A percentile compares a stretch with the other conserved stretches of the same genome.
Conservation (phyloP, 2,888 invertebrate genomes). For the Linnaemya vulpina region DNA sequence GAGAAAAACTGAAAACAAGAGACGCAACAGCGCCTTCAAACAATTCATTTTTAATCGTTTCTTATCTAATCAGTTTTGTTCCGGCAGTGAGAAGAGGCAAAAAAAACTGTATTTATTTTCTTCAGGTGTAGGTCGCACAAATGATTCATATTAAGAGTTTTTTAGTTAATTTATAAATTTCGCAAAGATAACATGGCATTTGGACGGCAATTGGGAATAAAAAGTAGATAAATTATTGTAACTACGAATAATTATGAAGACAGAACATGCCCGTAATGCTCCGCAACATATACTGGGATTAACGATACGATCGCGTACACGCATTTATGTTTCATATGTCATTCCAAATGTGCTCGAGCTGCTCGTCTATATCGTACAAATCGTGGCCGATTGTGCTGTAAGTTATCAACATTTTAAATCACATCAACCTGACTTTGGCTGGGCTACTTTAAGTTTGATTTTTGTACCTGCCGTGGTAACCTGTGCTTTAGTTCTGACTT, state of each 20-base stretch:
- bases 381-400: slow-evolving; percentile 87
- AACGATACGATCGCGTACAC: slow-evolving; percentile 80
- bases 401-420: slow-evolving; percentile 86
- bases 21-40: not conserved
- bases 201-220: not conserved
- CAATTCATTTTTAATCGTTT: slow-evolving; percentile 47
- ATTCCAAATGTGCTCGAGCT: slow-evolving; percentile 85
- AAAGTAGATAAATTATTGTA: slow-evolving; percentile 13
- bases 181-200: slow-evolving; percentile 63
- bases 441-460: slow-evolving; percentile 83
- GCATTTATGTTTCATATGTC: slow-evolving; percentile 82
- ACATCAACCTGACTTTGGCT: slow-evolving; percentile 84
- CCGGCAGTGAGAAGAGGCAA: not conserved
- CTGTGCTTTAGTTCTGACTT: slow-evolving; percentile 85
- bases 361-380: slow-evolving; percentile 86
- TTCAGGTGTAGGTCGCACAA: not conserved
- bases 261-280: slow-evolving; percentile 75
- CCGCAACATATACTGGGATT: slow-evolving; percentile 81
- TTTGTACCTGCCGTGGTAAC: slow-evolving; percentile 85
- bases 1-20: slow-evolving; percentile 6
- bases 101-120: not conserved
- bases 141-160: slow-evolving; percentile 52
- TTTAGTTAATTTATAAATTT: slow-evolving; percentile 67
- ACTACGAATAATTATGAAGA: slow-evolving; percentile 36
- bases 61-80: slow-evolving; percentile 55